These are phyloP conservation scores for Tetranychus truncatus DNA, from an alignment of 2,888 invertebrate genomes.

Conservation along the genomic window DNA sequence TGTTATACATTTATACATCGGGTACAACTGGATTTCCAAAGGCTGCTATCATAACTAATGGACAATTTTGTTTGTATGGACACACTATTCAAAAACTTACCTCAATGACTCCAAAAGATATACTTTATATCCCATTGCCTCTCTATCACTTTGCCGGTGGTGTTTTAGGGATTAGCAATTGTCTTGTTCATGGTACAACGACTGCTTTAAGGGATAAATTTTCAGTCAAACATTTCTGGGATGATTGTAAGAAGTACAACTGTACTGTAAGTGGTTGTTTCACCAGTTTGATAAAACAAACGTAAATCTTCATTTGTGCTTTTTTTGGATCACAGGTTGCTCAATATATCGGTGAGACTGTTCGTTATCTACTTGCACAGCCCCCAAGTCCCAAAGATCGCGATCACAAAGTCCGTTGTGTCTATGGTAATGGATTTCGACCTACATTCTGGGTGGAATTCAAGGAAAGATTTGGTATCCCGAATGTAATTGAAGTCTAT, in stretches of 20 bases:
- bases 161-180: slow-evolving; percentile 35
- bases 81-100: background rate
- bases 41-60: slow-evolving; percentile 84
- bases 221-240: slow-evolving; percentile 77
- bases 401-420: slow-evolving; percentile 42
- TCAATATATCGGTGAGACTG: slow-evolving; percentile 40
- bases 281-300: too few relatives aligned
- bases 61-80: slow-evolving; percentile 44
- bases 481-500: slow-evolving; percentile 74
- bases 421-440: slow-evolving; percentile 81
- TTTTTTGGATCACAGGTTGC: slow-evolving; percentile 14
- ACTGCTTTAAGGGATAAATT: slow-evolving; percentile 72
- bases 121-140: slow-evolving; percentile 38
- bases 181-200: slow-evolving; percentile 43
- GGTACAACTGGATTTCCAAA: slow-evolving; percentile 96
- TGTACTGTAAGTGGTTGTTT: background rate
- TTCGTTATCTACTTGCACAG: slow-evolving; percentile 39
- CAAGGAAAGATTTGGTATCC: slow-evolving; percentile 50
- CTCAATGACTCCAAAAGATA: slow-evolving; percentile 29
- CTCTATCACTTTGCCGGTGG: slow-evolving; percentile 41
- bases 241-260: slow-evolving; percentile 75
- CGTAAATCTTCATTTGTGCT: too few relatives aligned
- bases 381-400: slow-evolving; percentile 33
- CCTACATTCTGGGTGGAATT: slow-evolving; percentile 87
- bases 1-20: slow-evolving; percentile 90